These are phyloP conservation scores for Chamaea fasciata DNA, from an alignment of 2,113 vertebrate genomes.

Conservation along the genomic window DNA sequence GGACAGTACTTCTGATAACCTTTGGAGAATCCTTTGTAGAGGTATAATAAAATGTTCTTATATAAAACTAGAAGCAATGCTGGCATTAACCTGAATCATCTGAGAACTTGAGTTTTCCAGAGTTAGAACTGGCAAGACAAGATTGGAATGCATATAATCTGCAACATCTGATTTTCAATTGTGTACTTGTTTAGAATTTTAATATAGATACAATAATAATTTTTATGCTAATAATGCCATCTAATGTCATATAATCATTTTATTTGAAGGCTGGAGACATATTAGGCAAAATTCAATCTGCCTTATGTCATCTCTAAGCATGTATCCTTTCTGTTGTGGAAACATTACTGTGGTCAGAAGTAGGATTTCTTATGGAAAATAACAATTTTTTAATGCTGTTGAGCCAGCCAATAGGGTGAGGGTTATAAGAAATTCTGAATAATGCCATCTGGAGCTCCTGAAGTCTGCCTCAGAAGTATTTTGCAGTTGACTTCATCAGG, in stretches of 20 bases:
- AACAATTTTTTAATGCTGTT: background rate
- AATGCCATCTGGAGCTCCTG: constrained; percentile 41
- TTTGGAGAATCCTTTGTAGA: background rate
- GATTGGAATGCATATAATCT: background rate
- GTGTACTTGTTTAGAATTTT: background rate
- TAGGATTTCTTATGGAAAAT: background rate
- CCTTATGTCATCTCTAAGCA: background rate
- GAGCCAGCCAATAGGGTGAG: background rate
- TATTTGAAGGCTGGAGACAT: background rate
- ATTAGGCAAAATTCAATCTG: background rate
- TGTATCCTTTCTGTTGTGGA: background rate
- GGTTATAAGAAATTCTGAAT: background rate
- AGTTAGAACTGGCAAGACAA: background rate
- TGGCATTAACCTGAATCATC: background rate
- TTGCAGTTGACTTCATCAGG: constrained; percentile 30
- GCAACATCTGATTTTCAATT: background rate
- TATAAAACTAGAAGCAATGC: background rate
- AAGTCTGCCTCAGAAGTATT: constrained; percentile 16
- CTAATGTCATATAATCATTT: background rate
- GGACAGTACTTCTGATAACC: background rate
- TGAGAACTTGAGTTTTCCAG: background rate
- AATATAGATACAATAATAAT: background rate
- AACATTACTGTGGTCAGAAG: background rate
- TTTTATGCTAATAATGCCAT: background rate
- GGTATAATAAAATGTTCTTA: background rate